These are phyloP conservation scores for Deroplatys truncata DNA, from an alignment of 2,888 invertebrate species.

Conservation along the genomic window DNA sequence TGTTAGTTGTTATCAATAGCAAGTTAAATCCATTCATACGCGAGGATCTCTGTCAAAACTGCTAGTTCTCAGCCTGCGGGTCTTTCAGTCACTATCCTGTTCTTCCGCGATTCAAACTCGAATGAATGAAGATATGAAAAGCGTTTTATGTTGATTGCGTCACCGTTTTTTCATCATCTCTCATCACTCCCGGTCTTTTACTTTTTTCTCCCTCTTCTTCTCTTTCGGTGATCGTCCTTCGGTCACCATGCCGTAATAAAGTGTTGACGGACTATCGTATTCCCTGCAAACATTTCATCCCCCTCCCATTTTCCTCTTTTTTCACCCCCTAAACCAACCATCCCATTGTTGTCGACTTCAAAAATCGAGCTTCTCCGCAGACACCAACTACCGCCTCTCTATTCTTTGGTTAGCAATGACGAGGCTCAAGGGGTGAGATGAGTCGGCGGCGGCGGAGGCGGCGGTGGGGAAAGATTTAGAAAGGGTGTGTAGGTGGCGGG, in stretches of 20 bases:
- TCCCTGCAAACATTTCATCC: not conserved
- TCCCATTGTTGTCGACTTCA: not conserved
- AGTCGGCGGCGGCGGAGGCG: not conserved
- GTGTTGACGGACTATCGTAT: slow-evolving; percentile 3
- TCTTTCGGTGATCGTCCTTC: not conserved
- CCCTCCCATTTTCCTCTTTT: not conserved
- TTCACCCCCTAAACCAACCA: not conserved
- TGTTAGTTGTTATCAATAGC: too few species aligned
- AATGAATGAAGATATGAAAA: not conserved
- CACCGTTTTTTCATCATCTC: not conserved
- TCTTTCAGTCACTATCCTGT: not conserved
- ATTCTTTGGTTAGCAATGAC: slow-evolving; percentile 4
- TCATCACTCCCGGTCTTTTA: not conserved
- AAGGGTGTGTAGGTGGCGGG: slow-evolving; percentile 2
- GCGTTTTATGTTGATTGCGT: not conserved
- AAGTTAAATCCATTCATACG: too few species aligned
- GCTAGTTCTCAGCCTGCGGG: not conserved
- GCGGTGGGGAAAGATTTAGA: not conserved
- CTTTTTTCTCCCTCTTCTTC: too few species aligned
- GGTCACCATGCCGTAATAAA: not conserved
- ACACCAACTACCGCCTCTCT: slow-evolving; percentile 1
- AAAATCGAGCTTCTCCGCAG: not conserved
- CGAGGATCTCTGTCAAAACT: too few species aligned
- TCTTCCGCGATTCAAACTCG: not conserved
- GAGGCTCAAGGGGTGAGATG: not conserved